A percentile compares a stretch with the other conserved stretches of the same genome.
These are phyloP conservation scores for Rana temporaria DNA, from an alignment of 2,113 vertebrate species.

Conservation along the genomic window DNA sequence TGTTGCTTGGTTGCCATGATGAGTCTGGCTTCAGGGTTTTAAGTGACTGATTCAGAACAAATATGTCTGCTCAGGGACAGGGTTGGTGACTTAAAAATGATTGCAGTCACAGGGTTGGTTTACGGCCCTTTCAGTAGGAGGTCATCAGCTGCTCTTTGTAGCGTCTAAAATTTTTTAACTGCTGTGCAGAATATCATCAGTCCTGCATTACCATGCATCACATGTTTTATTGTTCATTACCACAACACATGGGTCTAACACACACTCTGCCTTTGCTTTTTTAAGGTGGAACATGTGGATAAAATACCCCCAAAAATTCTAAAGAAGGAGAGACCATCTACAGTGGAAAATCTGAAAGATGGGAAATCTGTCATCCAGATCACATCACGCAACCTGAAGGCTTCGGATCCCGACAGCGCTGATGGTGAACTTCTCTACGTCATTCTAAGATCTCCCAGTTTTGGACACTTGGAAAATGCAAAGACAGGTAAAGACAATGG, in stretches of 20 bases:
- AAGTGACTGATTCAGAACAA: too few relatives aligned
- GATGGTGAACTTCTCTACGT: constrained; percentile 68
- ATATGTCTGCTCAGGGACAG: too few relatives aligned
- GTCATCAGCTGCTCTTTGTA: too few relatives aligned
- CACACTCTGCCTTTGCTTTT: neutral
- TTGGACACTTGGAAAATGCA: constrained; percentile 72
- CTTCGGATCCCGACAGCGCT: constrained; percentile 64
- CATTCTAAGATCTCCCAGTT: constrained; percentile 66
- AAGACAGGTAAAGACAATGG: constrained; percentile 61
- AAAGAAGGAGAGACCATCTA: constrained; percentile 62
- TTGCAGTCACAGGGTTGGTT: too few relatives aligned
- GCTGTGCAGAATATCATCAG: too few relatives aligned
- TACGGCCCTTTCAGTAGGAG: too few relatives aligned
- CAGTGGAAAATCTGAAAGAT: constrained; percentile 61
- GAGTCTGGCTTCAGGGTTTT: too few relatives aligned
- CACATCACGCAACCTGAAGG: constrained; percentile 66
- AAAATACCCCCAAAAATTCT: constrained; percentile 67
- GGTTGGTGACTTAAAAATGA: too few relatives aligned
- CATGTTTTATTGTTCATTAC: too few relatives aligned
- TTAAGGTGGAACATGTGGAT: constrained; percentile 70
- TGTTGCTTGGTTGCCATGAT: too few relatives aligned
- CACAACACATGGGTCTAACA: neutral
- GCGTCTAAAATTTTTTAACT: too few relatives aligned
- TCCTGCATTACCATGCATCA: too few relatives aligned
- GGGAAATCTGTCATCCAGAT: constrained; percentile 63